These are phyloP conservation scores for Phalera bucephala DNA, from an alignment of 2,888 invertebrate genomes.

Conservation along the genomic window DNA sequence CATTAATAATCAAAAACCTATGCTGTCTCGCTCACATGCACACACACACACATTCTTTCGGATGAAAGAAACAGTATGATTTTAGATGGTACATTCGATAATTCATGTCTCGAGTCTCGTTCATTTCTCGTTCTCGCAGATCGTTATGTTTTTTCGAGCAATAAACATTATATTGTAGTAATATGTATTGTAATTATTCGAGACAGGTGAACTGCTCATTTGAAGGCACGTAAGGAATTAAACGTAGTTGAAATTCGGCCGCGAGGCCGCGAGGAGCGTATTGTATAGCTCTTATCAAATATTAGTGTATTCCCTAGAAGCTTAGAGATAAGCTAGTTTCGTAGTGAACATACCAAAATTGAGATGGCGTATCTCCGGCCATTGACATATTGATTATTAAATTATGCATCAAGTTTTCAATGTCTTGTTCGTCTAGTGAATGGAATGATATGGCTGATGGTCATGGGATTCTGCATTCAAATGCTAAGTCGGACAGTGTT, in stretches of 20 bases:
- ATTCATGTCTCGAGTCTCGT: neutral
- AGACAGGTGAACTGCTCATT: slow-evolving; percentile 69
- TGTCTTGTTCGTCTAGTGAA: too few species aligned
- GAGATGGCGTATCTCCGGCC: slow-evolving; percentile 21
- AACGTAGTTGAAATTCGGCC: slow-evolving; percentile 57
- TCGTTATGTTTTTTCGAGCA: slow-evolving; percentile 49
- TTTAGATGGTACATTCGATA: too few species aligned
- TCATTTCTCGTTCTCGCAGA: neutral
- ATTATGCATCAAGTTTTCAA: too few species aligned
- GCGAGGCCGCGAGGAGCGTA: slow-evolving; percentile 38
- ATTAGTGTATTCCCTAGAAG: slow-evolving; percentile 62
- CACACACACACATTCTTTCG: too few species aligned
- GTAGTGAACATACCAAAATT: slow-evolving; percentile 40
- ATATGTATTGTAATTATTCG: slow-evolving; percentile 43
- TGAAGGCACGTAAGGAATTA: slow-evolving; percentile 77
- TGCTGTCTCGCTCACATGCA: too few species aligned
- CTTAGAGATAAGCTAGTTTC: slow-evolving; percentile 63
- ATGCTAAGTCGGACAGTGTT: too few species aligned
- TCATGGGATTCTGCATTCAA: too few species aligned
- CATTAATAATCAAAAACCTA: too few species aligned
- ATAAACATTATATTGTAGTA: slow-evolving; percentile 48
- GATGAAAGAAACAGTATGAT: too few species aligned
- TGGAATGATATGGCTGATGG: too few species aligned
- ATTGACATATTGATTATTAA: slow-evolving; percentile 1
- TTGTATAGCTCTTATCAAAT: slow-evolving; percentile 52